phyloP scores from a whole-genome alignment of 2,797 vertebrate species.

The Mus caroli region DNA sequence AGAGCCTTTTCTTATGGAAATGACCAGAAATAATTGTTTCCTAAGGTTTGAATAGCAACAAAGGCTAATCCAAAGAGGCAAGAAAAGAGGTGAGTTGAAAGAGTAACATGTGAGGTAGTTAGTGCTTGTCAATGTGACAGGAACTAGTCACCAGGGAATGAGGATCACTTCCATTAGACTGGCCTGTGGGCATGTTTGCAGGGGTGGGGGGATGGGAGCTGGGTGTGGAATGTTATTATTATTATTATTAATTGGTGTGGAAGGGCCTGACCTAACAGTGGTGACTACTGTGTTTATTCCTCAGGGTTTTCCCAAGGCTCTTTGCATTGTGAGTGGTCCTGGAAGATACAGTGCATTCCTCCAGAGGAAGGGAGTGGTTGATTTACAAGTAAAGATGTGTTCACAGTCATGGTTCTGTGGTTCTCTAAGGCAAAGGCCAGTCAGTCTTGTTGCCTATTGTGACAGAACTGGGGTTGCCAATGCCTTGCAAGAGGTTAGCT shows the following conservation, averaged over 20 bases:
- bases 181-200: not conserved
- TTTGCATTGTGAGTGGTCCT: not conserved
- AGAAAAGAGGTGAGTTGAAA: not conserved
- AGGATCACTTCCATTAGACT: not conserved
- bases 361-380: not conserved
- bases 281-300: not conserved
- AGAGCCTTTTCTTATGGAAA: not conserved
- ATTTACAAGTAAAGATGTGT: not conserved
- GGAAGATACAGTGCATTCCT: not conserved
- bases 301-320: not conserved
- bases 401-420: not conserved
- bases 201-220: too few relatives aligned
- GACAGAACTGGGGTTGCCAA: not conserved
- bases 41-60: not conserved
- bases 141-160: not conserved
- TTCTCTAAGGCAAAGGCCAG: not conserved
- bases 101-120: not conserved
- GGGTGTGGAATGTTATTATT: not conserved
- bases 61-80: not conserved
- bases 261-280: not conserved
- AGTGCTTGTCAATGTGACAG: not conserved
- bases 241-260: not conserved
- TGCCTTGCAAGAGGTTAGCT: not conserved
- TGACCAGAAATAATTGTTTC: not conserved
- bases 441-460: not conserved